Conservation (phyloP, 2,888 invertebrate species). For the Rhagophthalmus giganteus region DNA sequence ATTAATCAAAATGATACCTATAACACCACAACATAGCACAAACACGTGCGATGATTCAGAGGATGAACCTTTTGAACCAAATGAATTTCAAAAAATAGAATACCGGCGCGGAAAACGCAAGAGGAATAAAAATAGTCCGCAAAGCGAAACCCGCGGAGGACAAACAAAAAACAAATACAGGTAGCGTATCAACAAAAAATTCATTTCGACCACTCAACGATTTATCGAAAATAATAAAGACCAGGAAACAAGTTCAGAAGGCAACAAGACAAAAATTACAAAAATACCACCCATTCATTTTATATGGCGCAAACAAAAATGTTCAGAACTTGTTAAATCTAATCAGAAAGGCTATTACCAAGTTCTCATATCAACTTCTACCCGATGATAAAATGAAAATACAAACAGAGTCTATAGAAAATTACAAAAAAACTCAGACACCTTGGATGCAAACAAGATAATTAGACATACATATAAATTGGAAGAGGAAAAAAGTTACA, state of each 20-base stretch:
- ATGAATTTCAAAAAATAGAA: conserved; percentile 7
- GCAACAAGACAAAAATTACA: conserved; percentile 5
- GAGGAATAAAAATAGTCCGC: conserved; percentile 4
- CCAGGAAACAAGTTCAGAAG: conserved; percentile 5
- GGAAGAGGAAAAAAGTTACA: conserved; percentile 4
- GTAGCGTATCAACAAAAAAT: conserved; percentile 9
- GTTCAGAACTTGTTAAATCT: conserved; percentile 9
- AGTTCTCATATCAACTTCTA: conserved; percentile 7
- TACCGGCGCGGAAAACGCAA: conserved; percentile 6
- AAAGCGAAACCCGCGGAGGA: too few species aligned
- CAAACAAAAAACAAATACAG: conserved; percentile 6
- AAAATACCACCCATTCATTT: conserved; percentile 12
- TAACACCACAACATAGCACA: conserved; percentile 4
- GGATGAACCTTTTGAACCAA: conserved; percentile 7
- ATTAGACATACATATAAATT: conserved; percentile 2
- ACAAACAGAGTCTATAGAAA: conserved; percentile 2
- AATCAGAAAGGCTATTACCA: conserved; percentile 3
- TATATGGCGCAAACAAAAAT: conserved; percentile 11
- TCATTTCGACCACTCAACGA: conserved; percentile 3
- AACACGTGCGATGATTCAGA: background rate
- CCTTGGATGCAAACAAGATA: conserved; percentile 7
- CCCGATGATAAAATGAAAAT: background rate
- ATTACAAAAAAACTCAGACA: conserved; percentile 7
- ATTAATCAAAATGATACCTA: conserved; percentile 5
- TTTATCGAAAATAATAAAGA: conserved; percentile 7